These are phyloP conservation scores for Mechanitis messenoides DNA, from an alignment of 2,888 invertebrate genomes.

Conservation along the genomic window DNA sequence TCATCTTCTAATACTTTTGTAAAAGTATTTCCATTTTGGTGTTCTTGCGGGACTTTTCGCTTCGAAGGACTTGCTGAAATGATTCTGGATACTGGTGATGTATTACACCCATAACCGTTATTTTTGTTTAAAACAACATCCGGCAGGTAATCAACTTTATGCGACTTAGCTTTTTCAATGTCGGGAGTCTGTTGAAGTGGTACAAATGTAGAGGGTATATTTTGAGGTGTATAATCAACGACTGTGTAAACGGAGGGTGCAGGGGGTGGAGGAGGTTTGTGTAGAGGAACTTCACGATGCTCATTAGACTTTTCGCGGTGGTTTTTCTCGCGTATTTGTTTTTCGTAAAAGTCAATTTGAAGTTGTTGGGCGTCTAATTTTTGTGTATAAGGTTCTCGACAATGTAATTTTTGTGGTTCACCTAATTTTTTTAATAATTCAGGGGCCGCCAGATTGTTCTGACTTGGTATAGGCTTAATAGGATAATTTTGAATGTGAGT, in stretches of 20 bases:
- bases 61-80: conserved; percentile 38
- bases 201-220: conserved; percentile 60
- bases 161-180: conserved; percentile 68
- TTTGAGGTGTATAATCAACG: conserved; percentile 68
- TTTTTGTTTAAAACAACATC: conserved; percentile 68
- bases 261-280: conserved; percentile 34
- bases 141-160: conserved; percentile 66
- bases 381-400: conserved; percentile 32
- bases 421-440: conserved; percentile 56
- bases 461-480: conserved; percentile 57
- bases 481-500: conserved; percentile 46
- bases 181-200: conserved; percentile 71
- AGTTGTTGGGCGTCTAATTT: conserved; percentile 61
- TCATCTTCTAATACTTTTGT: conserved; percentile 48
- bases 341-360: conserved; percentile 72
- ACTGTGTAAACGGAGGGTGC: conserved; percentile 59
- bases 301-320: conserved; percentile 46
- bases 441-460: conserved; percentile 63
- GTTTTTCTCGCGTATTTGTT: conserved; percentile 62
- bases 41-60: conserved; percentile 34
- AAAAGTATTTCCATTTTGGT: conserved; percentile 41
- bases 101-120: conserved; percentile 32
- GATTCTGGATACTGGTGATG: conserved; percentile 28
- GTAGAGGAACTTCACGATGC: conserved; percentile 34
- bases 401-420: conserved; percentile 28